These are phyloP conservation scores for Aporophyla lueneburgensis DNA, from an alignment of 2,888 invertebrate genomes.

Conservation along the genomic window DNA sequence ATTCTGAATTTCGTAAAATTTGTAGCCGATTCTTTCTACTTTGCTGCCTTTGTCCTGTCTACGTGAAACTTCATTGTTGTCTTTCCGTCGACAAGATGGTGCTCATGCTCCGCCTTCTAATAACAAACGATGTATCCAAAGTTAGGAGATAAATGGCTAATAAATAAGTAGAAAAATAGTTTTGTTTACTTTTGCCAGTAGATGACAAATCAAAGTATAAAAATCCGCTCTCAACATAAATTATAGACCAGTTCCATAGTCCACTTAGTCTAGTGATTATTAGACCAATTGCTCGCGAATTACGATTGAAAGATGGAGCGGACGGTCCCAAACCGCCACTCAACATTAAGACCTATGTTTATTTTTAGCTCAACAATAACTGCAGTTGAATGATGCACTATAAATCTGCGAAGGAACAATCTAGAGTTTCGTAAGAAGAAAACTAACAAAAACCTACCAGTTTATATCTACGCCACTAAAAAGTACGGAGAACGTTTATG, in stretches of 20 bases:
- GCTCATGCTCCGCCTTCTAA: too few species aligned
- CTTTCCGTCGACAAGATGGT: too few species aligned
- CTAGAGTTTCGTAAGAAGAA: slow-evolving; percentile 3
- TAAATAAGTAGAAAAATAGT: background rate
- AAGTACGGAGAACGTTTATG: slow-evolving; percentile 67
- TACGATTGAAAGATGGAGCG: background rate
- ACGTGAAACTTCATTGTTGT: too few species aligned
- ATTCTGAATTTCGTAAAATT: too few species aligned
- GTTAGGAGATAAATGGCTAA: too few species aligned
- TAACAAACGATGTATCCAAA: too few species aligned
- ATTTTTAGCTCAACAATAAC: slow-evolving; percentile 19
- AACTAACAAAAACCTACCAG: slow-evolving; percentile 23
- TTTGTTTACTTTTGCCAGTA: background rate
- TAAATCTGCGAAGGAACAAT: background rate
- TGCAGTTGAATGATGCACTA: background rate
- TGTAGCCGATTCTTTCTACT: too few species aligned
- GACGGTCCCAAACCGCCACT: slow-evolving; percentile 5
- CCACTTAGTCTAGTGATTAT: background rate
- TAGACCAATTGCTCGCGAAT: background rate
- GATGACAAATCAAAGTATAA: background rate
- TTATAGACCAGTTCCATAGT: background rate
- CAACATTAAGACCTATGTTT: slow-evolving; percentile 9
- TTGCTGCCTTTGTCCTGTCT: too few species aligned
- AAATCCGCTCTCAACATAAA: background rate
- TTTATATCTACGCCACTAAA: slow-evolving; percentile 18